A percentile compares a stretch with the other conserved stretches of the same genome.
phyloP scores from a whole-genome alignment of 2,797 vertebrate genomes.

The Pseudochirops corinnae region DNA sequence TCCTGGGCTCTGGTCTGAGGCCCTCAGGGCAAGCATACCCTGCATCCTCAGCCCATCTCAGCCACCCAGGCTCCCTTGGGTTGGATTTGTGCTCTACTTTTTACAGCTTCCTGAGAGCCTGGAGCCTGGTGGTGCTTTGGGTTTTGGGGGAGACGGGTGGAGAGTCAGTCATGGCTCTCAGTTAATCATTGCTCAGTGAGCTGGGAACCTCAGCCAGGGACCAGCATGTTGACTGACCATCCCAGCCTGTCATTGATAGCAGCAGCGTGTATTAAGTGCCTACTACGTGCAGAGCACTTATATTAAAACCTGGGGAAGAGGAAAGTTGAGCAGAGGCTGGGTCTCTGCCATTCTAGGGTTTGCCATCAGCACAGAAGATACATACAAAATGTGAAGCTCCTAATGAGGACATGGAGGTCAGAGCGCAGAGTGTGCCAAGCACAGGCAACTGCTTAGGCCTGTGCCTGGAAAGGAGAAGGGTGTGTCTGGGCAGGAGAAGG shows the following conservation, averaged over 20 bases:
- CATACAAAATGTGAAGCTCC: background rate
- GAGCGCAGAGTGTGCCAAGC: background rate
- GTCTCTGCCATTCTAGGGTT: background rate
- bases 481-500: too few species aligned
- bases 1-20: background rate
- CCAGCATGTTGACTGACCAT: too few species aligned
- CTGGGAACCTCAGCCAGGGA: background rate
- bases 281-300: background rate
- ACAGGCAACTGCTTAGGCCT: background rate
- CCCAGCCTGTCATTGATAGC: background rate
- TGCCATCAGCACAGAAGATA: background rate
- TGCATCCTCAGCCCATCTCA: conserved; percentile 49
- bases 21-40: background rate
- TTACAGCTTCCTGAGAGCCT: background rate
- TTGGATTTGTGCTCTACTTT: background rate
- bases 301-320: background rate
- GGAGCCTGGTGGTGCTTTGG: background rate
- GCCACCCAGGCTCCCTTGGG: conserved; percentile 11
- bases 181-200: too few species aligned
- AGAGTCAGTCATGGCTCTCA: background rate
- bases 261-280: background rate
- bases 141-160: background rate
- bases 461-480: too few species aligned
- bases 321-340: background rate
- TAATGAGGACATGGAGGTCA: background rate